phyloP scores from a whole-genome alignment of 2,888 invertebrate species.

The Synanthedon vespiformis region DNA sequence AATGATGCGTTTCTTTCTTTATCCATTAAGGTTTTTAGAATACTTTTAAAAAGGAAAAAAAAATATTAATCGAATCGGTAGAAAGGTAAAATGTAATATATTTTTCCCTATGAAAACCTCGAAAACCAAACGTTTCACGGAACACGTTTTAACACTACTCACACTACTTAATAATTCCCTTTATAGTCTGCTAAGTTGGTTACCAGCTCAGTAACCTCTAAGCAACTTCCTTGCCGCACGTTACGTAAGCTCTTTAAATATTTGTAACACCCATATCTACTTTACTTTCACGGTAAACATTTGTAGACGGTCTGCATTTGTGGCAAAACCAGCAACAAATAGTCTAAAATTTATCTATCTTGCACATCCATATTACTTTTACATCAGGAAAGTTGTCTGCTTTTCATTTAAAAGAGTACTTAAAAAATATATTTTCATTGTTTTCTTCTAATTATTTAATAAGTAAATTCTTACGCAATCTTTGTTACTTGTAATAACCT shows the following conservation, averaged over 20 bases:
- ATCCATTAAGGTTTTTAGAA: no score
- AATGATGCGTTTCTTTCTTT: no score
- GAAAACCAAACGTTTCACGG: slow-evolving; percentile 17
- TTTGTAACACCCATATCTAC: slow-evolving; percentile 10
- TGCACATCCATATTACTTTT: no score
- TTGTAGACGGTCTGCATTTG: background rate
- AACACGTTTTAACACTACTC: slow-evolving; percentile 5
- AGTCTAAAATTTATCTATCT: no score
- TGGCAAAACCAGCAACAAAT: background rate
- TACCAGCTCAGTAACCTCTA: slow-evolving; percentile 19
- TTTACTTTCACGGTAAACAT: slow-evolving; percentile 4
- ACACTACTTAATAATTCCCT: slow-evolving; percentile 35
- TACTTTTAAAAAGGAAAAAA: no score
- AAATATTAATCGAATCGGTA: no score
- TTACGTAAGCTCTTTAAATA: slow-evolving; percentile 13
- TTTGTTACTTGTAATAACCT: no score
- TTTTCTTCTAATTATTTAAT: no score
- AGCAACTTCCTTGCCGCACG: slow-evolving; percentile 5
- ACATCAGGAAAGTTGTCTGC: no score
- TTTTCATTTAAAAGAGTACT: no score
- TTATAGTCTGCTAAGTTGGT: slow-evolving; percentile 26
- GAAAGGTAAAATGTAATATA: background rate
- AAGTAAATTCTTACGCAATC: no score
- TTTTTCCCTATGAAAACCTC: background rate
- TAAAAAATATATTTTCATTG: no score